Evolutionary conservation across 2,888 invertebrate genomes (phyloP), one percentile per base, ranked within the genome.

Genomic region (Stenolophus ochropezus): DNA sequence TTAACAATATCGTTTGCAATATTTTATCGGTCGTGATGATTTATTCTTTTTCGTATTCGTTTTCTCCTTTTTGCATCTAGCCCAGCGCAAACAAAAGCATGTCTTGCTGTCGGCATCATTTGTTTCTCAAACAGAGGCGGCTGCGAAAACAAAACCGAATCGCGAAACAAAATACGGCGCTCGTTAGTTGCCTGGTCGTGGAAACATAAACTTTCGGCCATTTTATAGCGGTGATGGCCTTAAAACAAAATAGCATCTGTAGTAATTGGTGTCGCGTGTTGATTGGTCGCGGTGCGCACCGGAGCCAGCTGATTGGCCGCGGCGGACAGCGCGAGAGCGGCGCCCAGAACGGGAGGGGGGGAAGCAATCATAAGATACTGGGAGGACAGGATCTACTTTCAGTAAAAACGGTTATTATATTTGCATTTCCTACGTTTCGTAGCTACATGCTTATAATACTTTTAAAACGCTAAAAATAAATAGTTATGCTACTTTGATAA

Each of bases 201-300:
- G 86, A 86, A 86, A 87, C 86, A 86, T 85, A 85, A 87, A 53
- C 27, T 58, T 86, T 86, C 88, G 86, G 87, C 88, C 88, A 88
- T 88, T 88, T 88, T 88, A 87, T 88, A 86, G 86, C 85, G 86
- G 86, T 85, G 86, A 86, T 87, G 88, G 87, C 88, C 88, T 88
- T 87, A 88, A 88, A 88, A 88, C 86, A 87, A 87, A 88, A 87
- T 88, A 88, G 77, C 77, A 88, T 87, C 87, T 86, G 87, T 86
- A 86, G 88, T 88, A 88, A 88, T 88, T 87, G 88, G 86, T 86
- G 86, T 85, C 84, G 84, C 85, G 84, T 85, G 85, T 83, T 85
- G 86, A 89, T 89, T 89, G 89, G 89, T 84, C 85, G 86, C 85
- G 86, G 83, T 85, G 84, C 85, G 85, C 85, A 85, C 82, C 83